Evolutionary conservation across 1,140 invertebrate genomes (phyloP), one percentile per base, ranked within the genome.

Genomic region (Agrypnia vestita): DNA sequence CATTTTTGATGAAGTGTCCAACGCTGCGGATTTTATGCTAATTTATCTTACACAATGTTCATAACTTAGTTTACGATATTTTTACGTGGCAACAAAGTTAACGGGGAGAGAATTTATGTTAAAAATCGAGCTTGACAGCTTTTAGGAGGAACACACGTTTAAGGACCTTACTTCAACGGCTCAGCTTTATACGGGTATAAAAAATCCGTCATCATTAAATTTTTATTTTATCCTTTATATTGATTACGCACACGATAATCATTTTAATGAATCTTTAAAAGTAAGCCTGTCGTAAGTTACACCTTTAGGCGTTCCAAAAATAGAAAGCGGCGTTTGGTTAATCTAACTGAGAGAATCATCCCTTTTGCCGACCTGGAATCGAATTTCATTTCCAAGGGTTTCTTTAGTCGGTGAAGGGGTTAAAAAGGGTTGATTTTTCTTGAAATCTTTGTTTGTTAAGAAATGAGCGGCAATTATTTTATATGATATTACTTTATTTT

Each of bases 1-100:
- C 49, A 51, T 51, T 8, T 15, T 15, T 51, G 49, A 51, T 19
- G 12, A 35, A 56, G 55, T 61, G 44, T 15, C 44, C n/a, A 44
- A 43, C 53, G 4, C 43, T 17, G 44, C 43, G 64, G 44, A 12
- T 61, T 75, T 75, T 75, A 75, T 61, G 73, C 73, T 75, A 75
- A 75, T 59, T 75, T 59, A 75, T 75, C 59, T 75, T 56, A 75
- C 59, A 17, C n/a, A 43, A 15, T 61, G 73, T 61, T 25, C 73
- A 75, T 69, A 12, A 59, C 53, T 43, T 59, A 59, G 55, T 75
- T 75, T 75, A 75, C 59, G 73, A 55, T 35, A 43, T 75, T 75
- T 75, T 46, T 75, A 59, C 56, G 35, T 75, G 53, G 25, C 19
- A 75, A 46, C 73, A 75, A 75, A 75, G 4, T 75, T 75, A 59